phyloP scores from a whole-genome alignment of 1,140 invertebrate species.

The Euura lappo region DNA sequence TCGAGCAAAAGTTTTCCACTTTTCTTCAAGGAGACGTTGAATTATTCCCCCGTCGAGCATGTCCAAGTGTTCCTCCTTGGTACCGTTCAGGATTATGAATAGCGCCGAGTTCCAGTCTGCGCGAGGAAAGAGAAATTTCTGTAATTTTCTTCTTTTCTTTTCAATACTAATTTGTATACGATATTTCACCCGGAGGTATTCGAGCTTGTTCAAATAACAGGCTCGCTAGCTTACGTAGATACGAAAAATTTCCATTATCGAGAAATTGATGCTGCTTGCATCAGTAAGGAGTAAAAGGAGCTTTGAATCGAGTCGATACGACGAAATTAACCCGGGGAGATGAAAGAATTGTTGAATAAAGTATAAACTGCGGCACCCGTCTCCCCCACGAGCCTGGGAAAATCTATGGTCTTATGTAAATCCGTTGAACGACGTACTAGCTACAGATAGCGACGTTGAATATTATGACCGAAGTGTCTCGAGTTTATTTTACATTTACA shows the following conservation, averaged over 20 bases:
- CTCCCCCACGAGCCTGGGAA: neutral
- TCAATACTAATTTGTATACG: neutral
- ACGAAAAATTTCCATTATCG: neutral
- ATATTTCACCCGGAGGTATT: neutral
- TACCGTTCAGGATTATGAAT: constrained; percentile 97
- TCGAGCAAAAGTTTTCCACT: constrained; percentile 98
- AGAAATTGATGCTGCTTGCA: neutral
- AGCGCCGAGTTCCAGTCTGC: constrained; percentile 98
- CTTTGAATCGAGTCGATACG: neutral
- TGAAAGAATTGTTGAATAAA: neutral
- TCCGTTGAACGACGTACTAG: too few relatives aligned
- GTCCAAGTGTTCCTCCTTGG: constrained; percentile 96
- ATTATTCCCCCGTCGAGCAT: constrained; percentile 99
- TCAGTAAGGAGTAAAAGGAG: neutral
- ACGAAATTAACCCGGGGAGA: neutral
- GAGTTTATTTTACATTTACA: too few relatives aligned
- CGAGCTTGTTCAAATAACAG: neutral
- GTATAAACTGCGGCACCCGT: neutral
- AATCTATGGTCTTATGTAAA: too few relatives aligned
- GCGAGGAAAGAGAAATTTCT: constrained; percentile 36
- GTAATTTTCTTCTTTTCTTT: neutral
- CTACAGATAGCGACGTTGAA: too few relatives aligned
- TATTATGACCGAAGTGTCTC: too few relatives aligned
- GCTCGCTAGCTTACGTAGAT: neutral
- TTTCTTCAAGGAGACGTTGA: constrained; percentile 94